Evolutionary conservation across 2,113 vertebrate genomes (phyloP).

Genomic region (Eonycteris spelaea): DNA sequence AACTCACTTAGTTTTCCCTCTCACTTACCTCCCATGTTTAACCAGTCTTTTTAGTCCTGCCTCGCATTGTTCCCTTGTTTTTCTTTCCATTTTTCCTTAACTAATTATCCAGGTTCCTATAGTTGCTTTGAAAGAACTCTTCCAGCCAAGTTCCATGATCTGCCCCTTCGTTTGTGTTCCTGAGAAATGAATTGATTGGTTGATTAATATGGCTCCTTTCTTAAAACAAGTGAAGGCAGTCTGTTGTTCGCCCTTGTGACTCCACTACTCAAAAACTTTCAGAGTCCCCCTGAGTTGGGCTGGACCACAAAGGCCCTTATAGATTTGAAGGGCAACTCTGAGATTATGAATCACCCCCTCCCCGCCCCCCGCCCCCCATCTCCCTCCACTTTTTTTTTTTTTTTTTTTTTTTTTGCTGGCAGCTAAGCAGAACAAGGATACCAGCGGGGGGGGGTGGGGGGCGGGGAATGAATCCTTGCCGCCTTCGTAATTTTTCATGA

Average conservation of each 20-base stretch:
- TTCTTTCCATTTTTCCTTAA: background rate
- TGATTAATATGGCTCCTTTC: background rate
- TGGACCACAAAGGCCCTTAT: background rate
- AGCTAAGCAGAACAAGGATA: background rate
- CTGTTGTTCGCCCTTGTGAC: background rate
- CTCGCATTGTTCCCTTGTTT: background rate
- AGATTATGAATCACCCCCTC: background rate
- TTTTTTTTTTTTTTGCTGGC: background rate
- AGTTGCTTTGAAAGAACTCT: background rate
- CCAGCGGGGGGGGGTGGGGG: too few species aligned
- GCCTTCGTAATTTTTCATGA: background rate
- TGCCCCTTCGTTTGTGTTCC: background rate
- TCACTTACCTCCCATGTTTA: background rate
- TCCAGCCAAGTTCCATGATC: background rate
- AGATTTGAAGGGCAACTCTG: background rate
- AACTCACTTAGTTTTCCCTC: background rate
- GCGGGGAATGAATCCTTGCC: background rate
- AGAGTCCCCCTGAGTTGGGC: background rate
- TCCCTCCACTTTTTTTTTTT: too few species aligned
- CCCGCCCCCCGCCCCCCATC: too few species aligned
- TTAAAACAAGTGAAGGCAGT: background rate
- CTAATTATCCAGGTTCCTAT: background rate
- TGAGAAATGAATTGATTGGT: background rate
- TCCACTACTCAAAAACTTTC: background rate
- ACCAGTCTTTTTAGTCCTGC: background rate